Evolutionary conservation across 2,797 vertebrate genomes (phyloP), one percentile per base, ranked within the genome.

Genomic region (Hafferia zeledoni): DNA sequence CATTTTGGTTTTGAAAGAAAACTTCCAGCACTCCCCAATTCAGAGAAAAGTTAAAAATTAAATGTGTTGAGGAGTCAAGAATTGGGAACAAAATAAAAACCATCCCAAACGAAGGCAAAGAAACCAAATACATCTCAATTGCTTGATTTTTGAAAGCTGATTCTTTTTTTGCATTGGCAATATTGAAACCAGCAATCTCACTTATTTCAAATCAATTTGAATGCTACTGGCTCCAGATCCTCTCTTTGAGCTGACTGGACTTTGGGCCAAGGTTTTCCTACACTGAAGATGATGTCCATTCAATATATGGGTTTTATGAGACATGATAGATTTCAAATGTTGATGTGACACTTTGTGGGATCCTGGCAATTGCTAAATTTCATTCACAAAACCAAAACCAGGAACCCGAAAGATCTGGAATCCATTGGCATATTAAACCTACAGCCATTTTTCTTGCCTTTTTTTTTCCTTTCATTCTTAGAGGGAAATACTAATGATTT

Each of bases 371-470:
- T 41, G 59, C 55, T 47, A 28, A 7, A 9, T 59, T 77, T 85
- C 56, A 67, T 89, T 84, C 64, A 90, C 39, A 67, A 82, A 87
- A 87, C 37, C 70, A 89, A 93, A 90, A 41, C 33, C 41, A 59
- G 65, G 55, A 69, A 88, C 63, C 23, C 75, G 65, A 87, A 69
- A 46, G 13, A 41, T 43, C 33, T 56, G 65, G 24, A 91, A 83
- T 56, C 14, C 20, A 15, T 4, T 57, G 35, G 6, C 28, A 59
- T 22, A 4, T 79, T 72, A 84, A 90, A 61, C 59, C 47, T 39
- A 46, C 46, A 33, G 81, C 90, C 63, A 39, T 93, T 97, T 96
- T 96, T 94, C 75, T 95, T 93, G 37, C 71, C 83, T 87, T 95
- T 89, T 74, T 84, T 97, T 96, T 96, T 39, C 5, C 5, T n/a